Percentiles rank a stretch among this genome's conserved stretches.
phyloP scores from a whole-genome alignment of 2,797 vertebrate species.

The Apodemus agrarius region DNA sequence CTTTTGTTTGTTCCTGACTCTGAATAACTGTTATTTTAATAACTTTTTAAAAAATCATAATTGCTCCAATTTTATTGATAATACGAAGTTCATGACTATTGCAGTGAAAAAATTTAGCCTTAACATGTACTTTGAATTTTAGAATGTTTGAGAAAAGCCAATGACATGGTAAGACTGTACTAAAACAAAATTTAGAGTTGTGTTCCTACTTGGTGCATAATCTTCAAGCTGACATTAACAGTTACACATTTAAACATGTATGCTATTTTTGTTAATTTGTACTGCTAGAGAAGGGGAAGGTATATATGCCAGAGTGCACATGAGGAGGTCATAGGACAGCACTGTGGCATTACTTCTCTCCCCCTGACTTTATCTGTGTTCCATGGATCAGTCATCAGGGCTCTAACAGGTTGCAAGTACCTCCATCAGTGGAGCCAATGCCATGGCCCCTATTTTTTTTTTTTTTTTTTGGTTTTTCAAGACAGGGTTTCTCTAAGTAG shows the following conservation, averaged over 20 bases:
- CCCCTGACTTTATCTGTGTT: neutral
- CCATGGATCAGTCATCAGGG: neutral
- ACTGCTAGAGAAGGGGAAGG: neutral
- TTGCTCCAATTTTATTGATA: constrained; percentile 13
- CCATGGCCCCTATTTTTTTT: too few relatives aligned
- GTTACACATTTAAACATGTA: neutral
- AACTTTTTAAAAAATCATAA: constrained; percentile 1
- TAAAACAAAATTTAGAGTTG: neutral
- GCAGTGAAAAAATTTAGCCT: neutral
- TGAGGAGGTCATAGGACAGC: too few relatives aligned
- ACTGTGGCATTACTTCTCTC: neutral
- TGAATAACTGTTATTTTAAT: constrained; percentile 18
- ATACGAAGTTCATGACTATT: neutral
- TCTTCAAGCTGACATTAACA: constrained; percentile 1
- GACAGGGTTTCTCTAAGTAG: too few relatives aligned
- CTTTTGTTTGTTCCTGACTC: constrained; percentile 43
- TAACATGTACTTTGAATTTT: constrained; percentile 49
- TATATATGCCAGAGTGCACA: neutral
- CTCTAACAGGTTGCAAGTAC: neutral
- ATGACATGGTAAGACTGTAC: neutral
- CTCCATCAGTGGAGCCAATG: neutral
- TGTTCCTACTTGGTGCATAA: neutral
- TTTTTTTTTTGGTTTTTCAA: too few relatives aligned
- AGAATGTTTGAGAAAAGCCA: constrained; percentile 42
- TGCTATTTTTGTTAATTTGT: neutral